Evolutionary conservation across 2,797 vertebrate species (phyloP), one percentile per base, ranked within the genome.

Genomic region (Tokudaia muenninki): DNA sequence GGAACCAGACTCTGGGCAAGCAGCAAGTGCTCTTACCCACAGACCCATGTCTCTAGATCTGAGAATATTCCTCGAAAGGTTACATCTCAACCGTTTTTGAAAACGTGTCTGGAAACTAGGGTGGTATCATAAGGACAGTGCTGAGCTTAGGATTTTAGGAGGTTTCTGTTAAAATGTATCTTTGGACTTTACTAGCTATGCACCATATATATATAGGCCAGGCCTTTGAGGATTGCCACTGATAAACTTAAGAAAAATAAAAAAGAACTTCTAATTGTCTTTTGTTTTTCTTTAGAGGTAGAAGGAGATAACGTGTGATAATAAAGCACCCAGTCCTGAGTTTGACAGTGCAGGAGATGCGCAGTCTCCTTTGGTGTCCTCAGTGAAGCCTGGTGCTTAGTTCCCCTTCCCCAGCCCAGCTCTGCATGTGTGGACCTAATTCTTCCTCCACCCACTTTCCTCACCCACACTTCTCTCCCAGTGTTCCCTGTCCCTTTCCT

Each of bases 21-120:
- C 44, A 52, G 41, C 55, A 59, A 37, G 12, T 29, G n/a, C 24
- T 21, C 61, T 47, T 21, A 41, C 5, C 9, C 16, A 65, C 16
- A 21, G 59, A 67, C 10, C 44, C 44, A 37, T 16, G 17, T 55
- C 34, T 37, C 65, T 55, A 26, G 31, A 12, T 50, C 19, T 9
- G 21, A 52, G 84, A 87, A 8, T 52, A 70, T 70, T 50, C 44
- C 29, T 80, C 70, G 59, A 87, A 86, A n/a, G 21, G 21, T 92
- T 97, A 97, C 61, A 94, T 61, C 89, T 89, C 55, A 74, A 50
- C 21, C 34, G 67, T 65, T 79, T 47, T 88, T 94, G 94, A 65
- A 95, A 88, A 82, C 34, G 26, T 95, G 37, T 29, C 34, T 41
- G 83, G 81, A 88, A 96, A 61, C n/a, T 63, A 57, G n/a, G 16